phyloP scores from a whole-genome alignment of 92 coral and sea anemone species.

The Bergia sp. region DNA sequence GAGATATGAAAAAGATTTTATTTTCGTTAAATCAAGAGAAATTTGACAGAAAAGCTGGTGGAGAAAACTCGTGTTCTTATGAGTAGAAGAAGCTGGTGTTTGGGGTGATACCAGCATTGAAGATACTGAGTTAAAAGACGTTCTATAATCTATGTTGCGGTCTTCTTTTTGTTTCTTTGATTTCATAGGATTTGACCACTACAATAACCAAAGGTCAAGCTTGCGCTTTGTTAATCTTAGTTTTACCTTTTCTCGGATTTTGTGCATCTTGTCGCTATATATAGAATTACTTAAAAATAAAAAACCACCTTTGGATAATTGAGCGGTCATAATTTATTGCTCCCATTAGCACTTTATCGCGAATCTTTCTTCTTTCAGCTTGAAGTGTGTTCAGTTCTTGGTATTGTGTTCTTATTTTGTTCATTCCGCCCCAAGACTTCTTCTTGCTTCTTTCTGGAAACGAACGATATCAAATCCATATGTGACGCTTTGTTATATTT shows the following conservation, averaged over 20 bases:
- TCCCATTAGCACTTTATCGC: neutral
- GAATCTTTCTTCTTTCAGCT: neutral
- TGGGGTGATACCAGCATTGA: neutral
- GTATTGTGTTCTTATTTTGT: neutral
- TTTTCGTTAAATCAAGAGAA: neutral
- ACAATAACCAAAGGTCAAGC: neutral
- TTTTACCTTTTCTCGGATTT: neutral
- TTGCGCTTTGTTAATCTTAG: neutral
- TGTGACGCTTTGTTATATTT: neutral
- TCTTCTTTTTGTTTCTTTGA: neutral
- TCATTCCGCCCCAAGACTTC: neutral
- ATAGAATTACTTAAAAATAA: too few species aligned
- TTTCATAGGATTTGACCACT: neutral
- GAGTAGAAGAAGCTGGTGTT: neutral
- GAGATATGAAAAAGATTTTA: neutral
- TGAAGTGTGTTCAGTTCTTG: neutral
- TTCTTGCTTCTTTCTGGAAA: neutral
- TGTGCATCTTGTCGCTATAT: neutral
- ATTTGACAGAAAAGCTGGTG: neutral
- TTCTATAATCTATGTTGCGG: neutral
- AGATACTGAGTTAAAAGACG: neutral
- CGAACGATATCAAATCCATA: neutral
- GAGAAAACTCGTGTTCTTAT: neutral
- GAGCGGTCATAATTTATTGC: neutral
- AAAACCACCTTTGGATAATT: neutral